Evolutionary conservation across 2,888 invertebrate species (phyloP), one percentile per base, ranked within the genome.

Genomic region (Brachylomia viminalis): DNA sequence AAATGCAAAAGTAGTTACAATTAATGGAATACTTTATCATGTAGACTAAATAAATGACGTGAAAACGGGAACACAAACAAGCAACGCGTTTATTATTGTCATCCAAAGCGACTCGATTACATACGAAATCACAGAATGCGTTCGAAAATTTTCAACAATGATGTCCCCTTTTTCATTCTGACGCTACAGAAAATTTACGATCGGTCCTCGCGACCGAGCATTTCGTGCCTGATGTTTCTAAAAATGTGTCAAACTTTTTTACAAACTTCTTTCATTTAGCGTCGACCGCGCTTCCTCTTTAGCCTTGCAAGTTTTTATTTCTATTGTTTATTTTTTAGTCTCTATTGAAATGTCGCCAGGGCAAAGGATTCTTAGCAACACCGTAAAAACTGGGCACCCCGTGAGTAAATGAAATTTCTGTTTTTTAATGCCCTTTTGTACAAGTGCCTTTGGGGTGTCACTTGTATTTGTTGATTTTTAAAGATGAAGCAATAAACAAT

Each of bases 211-310:
- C 93, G 93, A 91, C 92, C 93, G 93, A 93, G 93, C 95, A 94
- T 92, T 95, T 94, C 95, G 94, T 94, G 96, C 95, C 95, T 95
- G 96, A 95, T 95, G 96, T 94, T 95, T 95, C 95, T 95, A 96
- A 96, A 96, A 96, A 96, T 96, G 96, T 96, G 96, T 96, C 96
- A 96, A 96, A 96, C 93, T 95, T 96, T 92, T 96, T 96, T 95
- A 96, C 94, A 92, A 95, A 95, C 92, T 95, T 96, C 96, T 95
- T 96, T 96, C 95, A 96, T 96, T 96, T 95, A 94, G 92, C 91
- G 91, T 90, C 92, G 94, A 94, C 94, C 95, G 95, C 93, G 95
- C 95, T 95, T 95, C 94, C 93, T 92, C 91, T 93, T 93, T 92
- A 93, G 94, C 94, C 94, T 95, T 95, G 94, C 90, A 90, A 91